These are phyloP conservation scores for Phocides pigmalion DNA, from an alignment of 1,140 invertebrate genomes.

Conservation along the genomic window DNA sequence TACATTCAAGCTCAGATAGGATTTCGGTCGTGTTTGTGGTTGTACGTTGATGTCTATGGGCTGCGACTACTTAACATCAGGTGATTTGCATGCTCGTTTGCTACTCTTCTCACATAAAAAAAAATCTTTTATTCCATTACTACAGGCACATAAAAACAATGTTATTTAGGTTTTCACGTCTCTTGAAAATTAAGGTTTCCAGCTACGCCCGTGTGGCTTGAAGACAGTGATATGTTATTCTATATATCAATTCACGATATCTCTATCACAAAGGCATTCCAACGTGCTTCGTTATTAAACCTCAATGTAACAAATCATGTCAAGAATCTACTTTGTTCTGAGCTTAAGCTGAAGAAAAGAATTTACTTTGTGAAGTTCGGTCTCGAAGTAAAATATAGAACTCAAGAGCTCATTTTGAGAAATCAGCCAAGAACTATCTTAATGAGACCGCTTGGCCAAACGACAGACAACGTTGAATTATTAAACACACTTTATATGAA, in stretches of 20 bases:
- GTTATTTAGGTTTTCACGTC: too few relatives aligned
- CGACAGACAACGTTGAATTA: background rate
- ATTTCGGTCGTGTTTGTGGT: too few relatives aligned
- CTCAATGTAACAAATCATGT: background rate
- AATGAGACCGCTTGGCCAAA: background rate
- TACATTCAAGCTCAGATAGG: too few relatives aligned
- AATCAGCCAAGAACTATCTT: background rate
- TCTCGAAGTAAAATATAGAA: constrained; percentile 2
- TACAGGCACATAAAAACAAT: too few relatives aligned
- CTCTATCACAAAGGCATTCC: background rate
- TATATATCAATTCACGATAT: background rate
- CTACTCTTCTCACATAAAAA: too few relatives aligned
- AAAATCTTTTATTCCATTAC: too few relatives aligned
- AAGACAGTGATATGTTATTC: too few relatives aligned
- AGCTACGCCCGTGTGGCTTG: too few relatives aligned
- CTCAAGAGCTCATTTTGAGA: background rate
- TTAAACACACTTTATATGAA: background rate
- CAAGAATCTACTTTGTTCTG: background rate
- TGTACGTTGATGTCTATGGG: too few relatives aligned
- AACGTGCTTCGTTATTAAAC: background rate
- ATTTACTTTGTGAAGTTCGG: constrained; percentile 3
- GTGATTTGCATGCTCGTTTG: too few relatives aligned
- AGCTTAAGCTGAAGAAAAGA: background rate
- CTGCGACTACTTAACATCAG: too few relatives aligned
- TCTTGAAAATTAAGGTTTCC: too few relatives aligned